Percentiles rank a stretch among this genome's conserved stretches.
phyloP scores from a whole-genome alignment of 64 coral and sea anemone genomes.

The Porites lutea region DNA sequence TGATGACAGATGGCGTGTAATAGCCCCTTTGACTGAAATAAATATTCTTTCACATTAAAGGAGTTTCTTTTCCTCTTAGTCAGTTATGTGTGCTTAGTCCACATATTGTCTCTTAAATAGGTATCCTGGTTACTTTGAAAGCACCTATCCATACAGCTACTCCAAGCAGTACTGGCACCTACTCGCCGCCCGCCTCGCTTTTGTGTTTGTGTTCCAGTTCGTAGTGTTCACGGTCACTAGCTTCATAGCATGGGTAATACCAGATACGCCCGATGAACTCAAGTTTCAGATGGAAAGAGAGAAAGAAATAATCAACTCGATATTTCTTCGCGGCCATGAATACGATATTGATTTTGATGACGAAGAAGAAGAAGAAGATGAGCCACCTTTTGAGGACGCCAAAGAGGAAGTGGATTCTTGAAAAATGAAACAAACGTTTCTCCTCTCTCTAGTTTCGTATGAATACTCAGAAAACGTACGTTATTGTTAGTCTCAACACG shows the following conservation, averaged over 20 bases:
- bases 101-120: background rate
- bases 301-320: conserved; percentile 1
- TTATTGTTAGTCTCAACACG: too few species aligned
- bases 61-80: too few species aligned
- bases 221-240: conserved; percentile 53
- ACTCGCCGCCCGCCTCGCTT: conserved; percentile 70
- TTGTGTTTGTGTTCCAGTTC: conserved; percentile 80
- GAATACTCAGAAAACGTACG: too few species aligned
- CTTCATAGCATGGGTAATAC: conserved; percentile 77
- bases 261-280: conserved; percentile 55
- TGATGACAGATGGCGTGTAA: too few species aligned
- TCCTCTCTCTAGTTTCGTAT: too few species aligned
- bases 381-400: background rate
- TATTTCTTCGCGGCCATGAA: background rate
- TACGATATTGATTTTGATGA: background rate
- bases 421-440: too few species aligned
- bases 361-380: background rate
- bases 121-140: conserved; percentile 67
- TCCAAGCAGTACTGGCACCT: conserved; percentile 76
- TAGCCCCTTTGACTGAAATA: too few species aligned
- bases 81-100: too few species aligned
- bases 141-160: conserved; percentile 48
- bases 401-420: background rate
- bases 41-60: too few species aligned
- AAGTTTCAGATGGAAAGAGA: conserved; percentile 61